Evolutionary conservation across 2,888 invertebrate genomes (phyloP).

Genomic region (Patella caerulea): DNA sequence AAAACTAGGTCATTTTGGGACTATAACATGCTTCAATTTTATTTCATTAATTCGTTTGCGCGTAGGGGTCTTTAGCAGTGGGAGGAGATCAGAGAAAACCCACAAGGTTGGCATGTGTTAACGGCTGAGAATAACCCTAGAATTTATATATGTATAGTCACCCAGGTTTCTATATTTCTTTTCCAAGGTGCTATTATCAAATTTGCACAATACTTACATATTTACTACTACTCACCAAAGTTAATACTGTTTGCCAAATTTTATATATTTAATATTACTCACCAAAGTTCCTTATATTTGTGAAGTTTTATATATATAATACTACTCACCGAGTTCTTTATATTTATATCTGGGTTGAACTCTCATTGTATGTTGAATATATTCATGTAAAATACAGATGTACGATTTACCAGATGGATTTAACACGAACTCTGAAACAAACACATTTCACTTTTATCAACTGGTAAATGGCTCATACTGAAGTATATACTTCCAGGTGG

Average conservation of each 20-base stretch:
- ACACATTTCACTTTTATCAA: neutral
- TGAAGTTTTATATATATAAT: constrained; percentile 87
- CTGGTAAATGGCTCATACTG: neutral
- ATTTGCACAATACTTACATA: too few relatives aligned
- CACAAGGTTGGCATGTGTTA: too few relatives aligned
- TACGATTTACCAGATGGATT: constrained; percentile 97
- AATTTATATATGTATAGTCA: too few relatives aligned
- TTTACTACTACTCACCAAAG: neutral
- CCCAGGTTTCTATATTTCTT: too few relatives aligned
- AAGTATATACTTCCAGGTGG: neutral
- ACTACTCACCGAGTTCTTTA: constrained; percentile 82
- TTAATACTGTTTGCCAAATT: constrained; percentile 77
- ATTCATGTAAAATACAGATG: constrained; percentile 96
- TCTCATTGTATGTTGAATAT: constrained; percentile 93
- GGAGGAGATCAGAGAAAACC: too few relatives aligned
- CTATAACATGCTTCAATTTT: too few relatives aligned
- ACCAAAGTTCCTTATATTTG: constrained; percentile 91
- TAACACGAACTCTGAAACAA: constrained; percentile 89
- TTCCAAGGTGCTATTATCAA: too few relatives aligned
- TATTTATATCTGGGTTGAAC: constrained; percentile 94
- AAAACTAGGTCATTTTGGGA: too few relatives aligned
- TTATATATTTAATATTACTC: constrained; percentile 82
- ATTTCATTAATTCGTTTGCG: too few relatives aligned
- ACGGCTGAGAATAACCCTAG: too few relatives aligned
- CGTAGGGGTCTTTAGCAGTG: too few relatives aligned